Percentiles rank a stretch among this genome's conserved stretches.
Evolutionary conservation across 2,888 invertebrate species (phyloP).

Genomic region (Stenodema calcarata): DNA sequence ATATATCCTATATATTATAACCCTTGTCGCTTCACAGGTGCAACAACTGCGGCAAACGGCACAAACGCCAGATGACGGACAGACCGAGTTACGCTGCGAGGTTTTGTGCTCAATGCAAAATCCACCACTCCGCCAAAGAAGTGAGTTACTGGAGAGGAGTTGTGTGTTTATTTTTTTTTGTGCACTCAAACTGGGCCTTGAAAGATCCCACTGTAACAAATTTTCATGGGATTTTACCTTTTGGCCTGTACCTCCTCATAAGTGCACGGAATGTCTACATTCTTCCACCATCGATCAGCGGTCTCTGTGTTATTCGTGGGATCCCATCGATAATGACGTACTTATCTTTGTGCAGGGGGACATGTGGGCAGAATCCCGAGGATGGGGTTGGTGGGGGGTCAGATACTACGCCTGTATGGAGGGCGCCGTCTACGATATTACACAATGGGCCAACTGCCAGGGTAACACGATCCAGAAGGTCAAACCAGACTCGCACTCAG

Average conservation of each 20-base stretch:
- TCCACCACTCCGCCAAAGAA: conserved; percentile 87
- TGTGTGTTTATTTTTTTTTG: no score
- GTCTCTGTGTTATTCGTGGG: no score
- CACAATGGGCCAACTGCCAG: conserved; percentile 96
- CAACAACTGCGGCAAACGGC: conserved; percentile 90
- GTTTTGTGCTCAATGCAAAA: conserved; percentile 88
- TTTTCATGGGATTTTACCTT: no score
- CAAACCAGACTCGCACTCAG: conserved; percentile 88
- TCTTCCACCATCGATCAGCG: no score
- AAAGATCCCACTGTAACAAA: no score
- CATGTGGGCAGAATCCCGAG: conserved; percentile 92
- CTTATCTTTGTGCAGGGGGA: conserved; percentile 73
- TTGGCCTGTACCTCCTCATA: no score
- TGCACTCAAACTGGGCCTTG: no score
- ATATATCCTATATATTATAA: no score
- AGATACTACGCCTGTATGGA: conserved; percentile 97
- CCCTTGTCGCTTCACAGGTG: no score
- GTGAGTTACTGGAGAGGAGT: no score
- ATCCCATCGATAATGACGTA: no score
- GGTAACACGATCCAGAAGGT: conserved; percentile 79
- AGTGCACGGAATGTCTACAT: no score
- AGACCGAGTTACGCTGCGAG: conserved; percentile 91
- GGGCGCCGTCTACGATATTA: conserved; percentile 93
- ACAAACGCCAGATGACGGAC: conserved; percentile 84
- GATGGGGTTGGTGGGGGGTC: conserved; percentile 93